Base-by-base conservation (phyloP, 2,888 invertebrate species). In the Dryobota labecula region DNA sequence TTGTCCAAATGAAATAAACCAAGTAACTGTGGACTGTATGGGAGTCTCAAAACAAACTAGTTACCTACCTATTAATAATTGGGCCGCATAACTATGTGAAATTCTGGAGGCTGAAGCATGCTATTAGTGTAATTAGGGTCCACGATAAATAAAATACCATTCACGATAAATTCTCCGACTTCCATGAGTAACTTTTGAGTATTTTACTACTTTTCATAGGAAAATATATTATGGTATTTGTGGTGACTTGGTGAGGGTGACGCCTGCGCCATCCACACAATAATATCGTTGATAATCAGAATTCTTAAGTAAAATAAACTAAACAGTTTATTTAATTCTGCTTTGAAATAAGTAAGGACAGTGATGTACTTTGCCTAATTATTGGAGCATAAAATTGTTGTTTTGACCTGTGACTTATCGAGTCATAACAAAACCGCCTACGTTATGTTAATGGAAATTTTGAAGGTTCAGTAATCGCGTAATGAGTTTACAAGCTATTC, bases 401-500 rank as follows among this genome's bases (percentile, higher is more conserved):
- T 57, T 80, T 62, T 66, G 24, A 41, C 54, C 49, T 61, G 30
- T 20, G 49, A 61, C 13, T 57, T 38, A 13, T 30, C 15, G 27
- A 38, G 13, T 60, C 58, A 20, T 24, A 36, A 49, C 60, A 63
- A 61, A 73, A 74, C 41, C 9, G 18, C 27, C 13, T 33, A 54
- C 18, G 30, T 47, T 24, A 27, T 11, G 8, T 58, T 60, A 54
- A 54, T 58, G 33, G n/a, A 36, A n/a, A 41, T 65, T 70, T 57
- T 49, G 27, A 65, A 51, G 30, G 53, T 82, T 58, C 20, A 30
- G 38, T 56, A 56, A 67, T 60, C 69, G 61, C 54, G 61, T 36
- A 20, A 36, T 11, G 5, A 51, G 47, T 77, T 69, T 76, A 74
- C 24, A 27, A 54, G 15, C 6, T 33, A 67, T 24, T 5, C 13